Evolutionary conservation across 2,797 vertebrate genomes (phyloP), one percentile per base, ranked within the genome.

Genomic region (Gephyroberyx darwinii): DNA sequence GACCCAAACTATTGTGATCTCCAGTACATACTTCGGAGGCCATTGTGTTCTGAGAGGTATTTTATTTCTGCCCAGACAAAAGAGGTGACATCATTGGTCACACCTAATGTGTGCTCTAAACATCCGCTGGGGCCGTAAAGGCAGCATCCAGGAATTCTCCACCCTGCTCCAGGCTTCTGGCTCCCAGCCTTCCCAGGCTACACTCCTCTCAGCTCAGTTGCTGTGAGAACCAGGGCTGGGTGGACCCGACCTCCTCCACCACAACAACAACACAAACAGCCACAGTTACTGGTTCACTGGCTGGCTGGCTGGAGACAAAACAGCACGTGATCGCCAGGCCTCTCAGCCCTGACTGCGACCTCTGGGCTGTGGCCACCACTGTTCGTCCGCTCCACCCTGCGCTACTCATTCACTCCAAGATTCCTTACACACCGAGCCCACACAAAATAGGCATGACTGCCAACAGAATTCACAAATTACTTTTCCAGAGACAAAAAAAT

Each of bases 141-240:
- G 84, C 91, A 88, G 90, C 79, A 92, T 94, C 92, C 93, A 94
- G 92, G 92, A 93, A 94, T 94, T 94, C 91, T 92, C 90, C 91
- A 77, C 91, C 90, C 89, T 85, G 76, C 83, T 82, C 84, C 17
- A 70, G 85, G 67, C n/a, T 9, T 39, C 56, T 48, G 26, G 30
- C 63, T 86, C 74, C 83, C 10, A 80, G 82, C 80, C 84, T 79
- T 75, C 69, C 74, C 79, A 84, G 72, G 69, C 78, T 31, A 33
- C 69, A 13, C 74, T 5, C 19, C 31, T 45, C 31, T 41, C 45
- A 33, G 45, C 26, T 47, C 19, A 48, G 69, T 5, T 13, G 57
- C 74, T 78, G 65, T 82, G 82, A 89, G 84, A 92, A 89, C 79
- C 81, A 65, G 51, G 71, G 67, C 82, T 89, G 92, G 92, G 92